These are phyloP conservation scores for Daphoenositta chrysoptera DNA, from an alignment of 2,113 vertebrate genomes.

Conservation along the genomic window DNA sequence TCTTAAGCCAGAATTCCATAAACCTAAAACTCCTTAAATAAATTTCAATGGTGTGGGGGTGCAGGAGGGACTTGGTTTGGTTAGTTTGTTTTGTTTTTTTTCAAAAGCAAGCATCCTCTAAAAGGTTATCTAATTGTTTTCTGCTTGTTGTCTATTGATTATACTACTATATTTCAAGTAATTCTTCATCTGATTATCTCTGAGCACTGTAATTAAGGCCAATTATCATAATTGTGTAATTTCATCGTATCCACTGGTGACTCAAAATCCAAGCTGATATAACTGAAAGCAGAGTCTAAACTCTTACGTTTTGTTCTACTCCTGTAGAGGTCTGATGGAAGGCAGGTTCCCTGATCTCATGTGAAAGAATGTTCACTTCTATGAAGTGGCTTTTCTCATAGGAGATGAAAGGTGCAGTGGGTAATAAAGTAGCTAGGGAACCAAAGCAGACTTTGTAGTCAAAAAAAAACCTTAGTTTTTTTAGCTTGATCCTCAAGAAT, in stretches of 20 bases:
- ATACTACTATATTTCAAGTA: background rate
- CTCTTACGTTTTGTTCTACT: background rate
- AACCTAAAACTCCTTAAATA: background rate
- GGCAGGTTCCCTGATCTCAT: background rate
- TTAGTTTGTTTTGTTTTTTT: background rate
- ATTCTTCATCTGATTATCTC: conserved; percentile 16
- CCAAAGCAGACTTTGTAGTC: background rate
- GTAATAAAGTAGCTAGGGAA: background rate
- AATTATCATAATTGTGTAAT: background rate
- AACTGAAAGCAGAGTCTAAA: background rate
- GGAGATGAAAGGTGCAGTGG: background rate
- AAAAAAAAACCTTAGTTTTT: background rate
- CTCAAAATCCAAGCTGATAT: background rate
- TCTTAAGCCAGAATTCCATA: background rate
- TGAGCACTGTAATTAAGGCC: background rate
- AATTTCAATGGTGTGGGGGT: background rate
- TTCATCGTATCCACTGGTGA: background rate
- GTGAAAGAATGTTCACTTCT: background rate
- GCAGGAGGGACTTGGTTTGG: background rate
- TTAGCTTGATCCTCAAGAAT: background rate
- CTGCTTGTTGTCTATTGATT: background rate
- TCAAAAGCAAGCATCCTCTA: background rate
- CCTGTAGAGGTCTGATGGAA: background rate
- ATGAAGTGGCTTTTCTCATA: background rate
- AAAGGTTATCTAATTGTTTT: conserved; percentile 6